Evolutionary conservation across 2,888 invertebrate species (phyloP), one percentile per base, ranked within the genome.

Genomic region (Cerastis leucographa): DNA sequence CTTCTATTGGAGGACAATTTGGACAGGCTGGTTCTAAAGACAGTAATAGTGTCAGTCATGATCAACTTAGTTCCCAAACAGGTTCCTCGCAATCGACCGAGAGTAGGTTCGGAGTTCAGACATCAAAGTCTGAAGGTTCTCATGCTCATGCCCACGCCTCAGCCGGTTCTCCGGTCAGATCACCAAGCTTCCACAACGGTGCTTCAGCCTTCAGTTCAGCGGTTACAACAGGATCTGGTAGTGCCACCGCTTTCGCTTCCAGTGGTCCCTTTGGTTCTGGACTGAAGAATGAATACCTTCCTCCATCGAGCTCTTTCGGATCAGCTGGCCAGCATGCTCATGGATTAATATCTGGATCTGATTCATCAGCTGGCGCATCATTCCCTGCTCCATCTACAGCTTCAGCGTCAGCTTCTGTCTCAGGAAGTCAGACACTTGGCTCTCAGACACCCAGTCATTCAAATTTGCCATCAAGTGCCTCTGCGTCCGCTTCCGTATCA

Each of bases 271-370:
- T 70, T 17, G 61, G 74, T 61, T 84, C 89, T 81, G 90, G 84
- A 64, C 76, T 88, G 59, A 90, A 85, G 11, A 92, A 90, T 77
- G 91, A 92, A 67, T 92, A 92, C 66, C 71, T 42, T 14, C 64
- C 51, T 6, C 9, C 74, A 1, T 46, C 22, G 6, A 78, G 68
- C 17, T 70, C 22, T 19, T 74, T 71, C 0, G 80, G 74, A 40
- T 70, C 67, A 64, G 40, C 62, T 56, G 56, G 65, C 9, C 77
- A 81, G 35, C 12, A 62, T n/a, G 22, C 22, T 51, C 44, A 75
- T 1, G 64, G 54, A 46, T 72, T 70, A 40, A 70, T 75, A 71
- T 61, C 40, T 35, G 74, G 66, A n/a, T 76, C 74, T 14, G 77
- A 68, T 11, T 74, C 82, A 35, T 74, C 73, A 35, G 40, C 51